Base-by-base conservation (phyloP, 92 coral and sea anemone species). In the Porites rus region DNA sequence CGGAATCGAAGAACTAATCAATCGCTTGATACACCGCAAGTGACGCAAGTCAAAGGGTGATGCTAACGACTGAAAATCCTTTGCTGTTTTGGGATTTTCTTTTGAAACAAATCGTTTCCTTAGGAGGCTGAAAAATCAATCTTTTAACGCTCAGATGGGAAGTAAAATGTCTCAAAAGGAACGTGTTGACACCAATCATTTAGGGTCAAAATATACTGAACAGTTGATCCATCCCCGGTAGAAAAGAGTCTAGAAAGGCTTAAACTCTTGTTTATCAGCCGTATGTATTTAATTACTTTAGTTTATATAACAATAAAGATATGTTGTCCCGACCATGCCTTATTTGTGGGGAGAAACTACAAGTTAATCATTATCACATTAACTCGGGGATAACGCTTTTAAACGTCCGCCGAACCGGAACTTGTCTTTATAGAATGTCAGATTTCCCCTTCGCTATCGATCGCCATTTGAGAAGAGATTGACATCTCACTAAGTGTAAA, bases 401-500 rank as follows among this genome's bases (percentile, higher is more conserved):
- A 8, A 38, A 4, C 46, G 46, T 38, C 61, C 14, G 12, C 61
- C 61, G 61, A 8, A 72, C 76, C 76, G 86, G 50, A 72, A 61
- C 71, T 19, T 11, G 21, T 71, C 72, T 31, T 53, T 66, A 38
- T 4, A 67, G 77, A 72, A 1, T 10, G 77, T 74, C 14, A 20
- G 25, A 31, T 74, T 63, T 21, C 80, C 17, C 16, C 11, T 58
- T 22, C 69, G n/a, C 76, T 28, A n/a, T 38, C 46, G 46, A 38
- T 38, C 46, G 20, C 13, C 58, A 12, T 38, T 53, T 69, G 38
- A 81, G 80, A 74, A 51, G 43, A 83, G 87, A 83, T 83, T 83
- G 87, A 83, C 87, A 83, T 22, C 72, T 63, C 18, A 25, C 80
- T 83, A 74, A 83, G 80, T 83, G 87, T 83, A 83, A 83, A 83